A percentile compares a stretch with the other conserved stretches of the same genome.
Evolutionary conservation across 1,140 invertebrate genomes (phyloP).

Genomic region (Paracyclopina nana): DNA sequence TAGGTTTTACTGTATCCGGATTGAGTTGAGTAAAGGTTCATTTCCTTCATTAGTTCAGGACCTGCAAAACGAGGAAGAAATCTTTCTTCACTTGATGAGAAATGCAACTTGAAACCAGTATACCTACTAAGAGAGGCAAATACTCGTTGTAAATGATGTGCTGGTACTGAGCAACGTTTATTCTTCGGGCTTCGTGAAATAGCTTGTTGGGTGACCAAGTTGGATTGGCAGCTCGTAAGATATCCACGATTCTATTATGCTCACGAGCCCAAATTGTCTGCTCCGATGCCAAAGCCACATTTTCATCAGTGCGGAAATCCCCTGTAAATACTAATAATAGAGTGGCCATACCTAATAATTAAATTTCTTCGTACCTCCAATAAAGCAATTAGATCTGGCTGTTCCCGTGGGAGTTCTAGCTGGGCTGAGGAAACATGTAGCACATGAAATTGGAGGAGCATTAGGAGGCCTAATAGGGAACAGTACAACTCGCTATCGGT

Average conservation of each 20-base stretch:
- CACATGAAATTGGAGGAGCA: too few species aligned
- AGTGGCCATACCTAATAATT: not conserved
- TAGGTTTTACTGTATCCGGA: too few species aligned
- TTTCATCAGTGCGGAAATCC: conserved; percentile 33
- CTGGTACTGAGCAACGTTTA: conserved; percentile 32
- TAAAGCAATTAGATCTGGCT: conserved; percentile 34
- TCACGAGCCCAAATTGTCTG: conserved; percentile 42
- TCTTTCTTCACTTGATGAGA: too few species aligned
- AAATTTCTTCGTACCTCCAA: conserved; percentile 30
- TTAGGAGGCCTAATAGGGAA: too few species aligned
- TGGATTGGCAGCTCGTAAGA: conserved; percentile 27
- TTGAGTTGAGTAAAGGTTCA: too few species aligned
- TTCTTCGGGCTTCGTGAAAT: conserved; percentile 33
- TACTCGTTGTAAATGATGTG: conserved; percentile 45
- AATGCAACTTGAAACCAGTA: too few species aligned
- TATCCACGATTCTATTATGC: conserved; percentile 65
- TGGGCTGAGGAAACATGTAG: too few species aligned
- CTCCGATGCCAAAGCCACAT: conserved; percentile 30
- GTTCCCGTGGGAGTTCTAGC: too few species aligned
- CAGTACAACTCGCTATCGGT: too few species aligned
- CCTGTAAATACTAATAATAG: conserved; percentile 23
- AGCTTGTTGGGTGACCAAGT: conserved; percentile 30
- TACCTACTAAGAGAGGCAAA: conserved; percentile 38
- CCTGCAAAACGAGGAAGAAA: too few species aligned
- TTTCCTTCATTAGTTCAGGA: too few species aligned